These are phyloP conservation scores for Ennomos fuscantarius DNA, from an alignment of 2,888 invertebrate species.

Conservation along the genomic window DNA sequence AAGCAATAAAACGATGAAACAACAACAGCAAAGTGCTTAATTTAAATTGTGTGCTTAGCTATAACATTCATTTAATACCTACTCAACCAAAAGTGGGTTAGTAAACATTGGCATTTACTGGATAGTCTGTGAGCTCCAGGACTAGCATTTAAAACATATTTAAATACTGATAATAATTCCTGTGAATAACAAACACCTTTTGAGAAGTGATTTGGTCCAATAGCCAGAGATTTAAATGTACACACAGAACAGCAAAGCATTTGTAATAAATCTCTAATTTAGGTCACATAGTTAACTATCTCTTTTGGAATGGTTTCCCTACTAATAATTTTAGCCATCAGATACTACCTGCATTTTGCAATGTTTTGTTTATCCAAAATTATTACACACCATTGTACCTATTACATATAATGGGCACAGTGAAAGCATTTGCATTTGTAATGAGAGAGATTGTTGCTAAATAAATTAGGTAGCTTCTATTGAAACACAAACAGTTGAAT, in stretches of 20 bases:
- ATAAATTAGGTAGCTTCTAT: conserved; percentile 7
- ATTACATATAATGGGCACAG: conserved; percentile 19
- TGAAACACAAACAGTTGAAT: conserved; percentile 11
- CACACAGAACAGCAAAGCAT: too few relatives aligned
- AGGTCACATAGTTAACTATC: too few relatives aligned
- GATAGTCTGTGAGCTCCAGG: not conserved
- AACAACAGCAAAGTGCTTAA: not conserved
- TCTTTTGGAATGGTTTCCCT: too few relatives aligned
- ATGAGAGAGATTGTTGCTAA: conserved; percentile 18
- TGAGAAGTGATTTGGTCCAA: too few relatives aligned
- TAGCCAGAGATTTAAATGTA: too few relatives aligned
- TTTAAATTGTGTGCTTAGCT: not conserved
- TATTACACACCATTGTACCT: conserved; percentile 1
- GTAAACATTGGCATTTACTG: conserved; percentile 6
- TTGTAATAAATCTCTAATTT: too few relatives aligned
- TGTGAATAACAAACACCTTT: not conserved
- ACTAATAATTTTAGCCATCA: too few relatives aligned
- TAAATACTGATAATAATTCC: too few relatives aligned
- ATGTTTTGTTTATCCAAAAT: not conserved
- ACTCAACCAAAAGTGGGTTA: conserved; percentile 3
- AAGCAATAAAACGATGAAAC: conserved; percentile 10
- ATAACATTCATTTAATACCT: not conserved
- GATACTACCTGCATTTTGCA: too few relatives aligned
- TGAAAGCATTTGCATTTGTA: conserved; percentile 25
- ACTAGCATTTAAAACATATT: too few relatives aligned